These are phyloP conservation scores for Ispidina lecontei DNA, from an alignment of 2,797 vertebrate genomes.

Conservation along the genomic window DNA sequence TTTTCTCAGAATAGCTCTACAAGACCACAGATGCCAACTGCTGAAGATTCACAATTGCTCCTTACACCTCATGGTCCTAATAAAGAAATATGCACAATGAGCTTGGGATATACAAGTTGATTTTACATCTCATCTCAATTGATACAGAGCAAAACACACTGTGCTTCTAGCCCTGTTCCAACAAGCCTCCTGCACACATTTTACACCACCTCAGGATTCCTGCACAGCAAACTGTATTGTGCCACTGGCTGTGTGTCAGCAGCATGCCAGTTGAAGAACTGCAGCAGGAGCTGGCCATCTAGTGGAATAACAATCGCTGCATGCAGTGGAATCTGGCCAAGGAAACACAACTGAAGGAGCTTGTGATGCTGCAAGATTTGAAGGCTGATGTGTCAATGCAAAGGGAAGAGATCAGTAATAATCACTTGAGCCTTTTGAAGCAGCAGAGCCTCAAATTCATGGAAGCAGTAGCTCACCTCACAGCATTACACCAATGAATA, in stretches of 20 bases:
- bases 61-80: not conserved
- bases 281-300: not conserved
- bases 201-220: not conserved
- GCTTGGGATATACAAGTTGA: fast-evolving
- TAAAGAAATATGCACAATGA: not conserved
- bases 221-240: not conserved
- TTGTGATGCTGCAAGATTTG: not conserved
- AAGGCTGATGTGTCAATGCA: not conserved
- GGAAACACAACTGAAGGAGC: not conserved
- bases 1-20: not conserved
- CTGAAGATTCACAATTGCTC: not conserved
- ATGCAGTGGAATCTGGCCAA: not conserved
- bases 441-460: not conserved
- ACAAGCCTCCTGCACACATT: not conserved
- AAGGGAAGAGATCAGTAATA: not conserved
- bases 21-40: not conserved
- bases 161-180: not conserved
- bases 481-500: not conserved
- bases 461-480: not conserved
- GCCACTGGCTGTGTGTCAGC: not conserved
- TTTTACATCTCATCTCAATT: not conserved
- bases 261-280: not conserved
- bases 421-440: not conserved
- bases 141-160: not conserved
- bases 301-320: no score